Evolutionary conservation across 1,140 invertebrate species (phyloP).

Genomic region (Platyura marginata): DNA sequence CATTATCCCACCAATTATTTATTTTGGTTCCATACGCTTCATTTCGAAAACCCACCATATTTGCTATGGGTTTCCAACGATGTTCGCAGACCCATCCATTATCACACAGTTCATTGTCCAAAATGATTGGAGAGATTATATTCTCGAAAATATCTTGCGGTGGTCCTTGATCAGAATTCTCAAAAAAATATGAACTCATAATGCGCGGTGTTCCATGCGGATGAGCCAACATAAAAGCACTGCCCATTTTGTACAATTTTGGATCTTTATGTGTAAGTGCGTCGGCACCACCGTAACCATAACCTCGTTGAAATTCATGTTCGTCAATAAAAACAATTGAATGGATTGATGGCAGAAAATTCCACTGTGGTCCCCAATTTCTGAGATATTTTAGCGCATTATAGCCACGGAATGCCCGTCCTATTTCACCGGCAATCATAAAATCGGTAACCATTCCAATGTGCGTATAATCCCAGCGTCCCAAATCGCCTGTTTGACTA

Average conservation of each 20-base stretch:
- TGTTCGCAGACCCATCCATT: slow-evolving; percentile 83
- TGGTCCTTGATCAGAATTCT: slow-evolving; percentile 28
- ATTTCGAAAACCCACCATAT: slow-evolving; percentile 63
- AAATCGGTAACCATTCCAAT: slow-evolving; percentile 60
- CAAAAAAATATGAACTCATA: slow-evolving; percentile 60
- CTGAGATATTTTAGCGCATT: slow-evolving; percentile 27
- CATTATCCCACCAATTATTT: slow-evolving; percentile 54
- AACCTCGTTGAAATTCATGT: slow-evolving; percentile 38
- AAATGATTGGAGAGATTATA: slow-evolving; percentile 40
- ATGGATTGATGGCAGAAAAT: slow-evolving; percentile 28
- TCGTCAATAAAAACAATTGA: slow-evolving; percentile 45
- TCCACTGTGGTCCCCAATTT: slow-evolving; percentile 36
- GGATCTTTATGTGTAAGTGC: slow-evolving; percentile 40
- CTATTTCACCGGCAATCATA: slow-evolving; percentile 23
- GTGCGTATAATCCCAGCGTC: background rate
- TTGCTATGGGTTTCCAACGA: slow-evolving; percentile 62
- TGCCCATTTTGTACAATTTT: slow-evolving; percentile 45
- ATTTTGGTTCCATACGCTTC: slow-evolving; percentile 31
- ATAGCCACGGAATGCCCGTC: slow-evolving; percentile 21
- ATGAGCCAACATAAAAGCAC: slow-evolving; percentile 69
- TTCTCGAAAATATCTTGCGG: slow-evolving; percentile 45
- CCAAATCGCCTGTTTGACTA: slow-evolving; percentile 13
- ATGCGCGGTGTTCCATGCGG: slow-evolving; percentile 54
- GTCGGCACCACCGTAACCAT: slow-evolving; percentile 30
- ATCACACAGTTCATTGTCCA: slow-evolving; percentile 42